Base-by-base conservation (phyloP, 35 echinoderm and acorn worm species). In the Ophiothrix spiculata region DNA sequence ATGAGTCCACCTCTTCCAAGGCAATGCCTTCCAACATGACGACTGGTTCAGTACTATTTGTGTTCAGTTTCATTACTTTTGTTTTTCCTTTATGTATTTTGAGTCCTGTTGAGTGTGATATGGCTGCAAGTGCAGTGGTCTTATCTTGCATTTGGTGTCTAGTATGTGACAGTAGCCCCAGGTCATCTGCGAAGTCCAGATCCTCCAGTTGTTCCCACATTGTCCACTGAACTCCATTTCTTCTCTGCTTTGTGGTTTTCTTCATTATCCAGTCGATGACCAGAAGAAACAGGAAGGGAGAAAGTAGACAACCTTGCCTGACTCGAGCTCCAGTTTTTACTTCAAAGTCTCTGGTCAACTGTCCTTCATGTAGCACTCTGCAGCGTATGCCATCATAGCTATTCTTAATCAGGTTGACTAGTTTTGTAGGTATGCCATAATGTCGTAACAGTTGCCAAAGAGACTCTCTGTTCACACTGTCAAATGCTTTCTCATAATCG, bases 301-400 rank as follows among this genome's bases (percentile, higher is more conserved):
- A 28, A 31, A 82, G 37, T 46, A 82, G 80, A 56, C 80, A 82
- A n/a, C 80, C 80, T 56, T 82, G 80, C 34, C 39, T 82, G 80
- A 82, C 80, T 28, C 80, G n/a, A n/a, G n/a, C n/a, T n/a, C 80
- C 8, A 41, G 1, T 82, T 82, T 40, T 40, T 45, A 82, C 80
- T 82, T 42, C 36, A 82, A 82, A n/a, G 14, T 82, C 16, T 19
- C 42, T 56, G 42, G 80, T 46, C 23, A 82, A 56, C 40, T 82
- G 38, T 46, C 80, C 38, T 46, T 82, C 42, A 56, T 82, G 80
- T 29, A 82, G 15, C 31, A 82, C 33, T 46, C 42, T 40, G 40
- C 39, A 17, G 40, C 31, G 15, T 17, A 40, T 28, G 29, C 36
- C 38, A 80, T 80, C 36, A n/a, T 80, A 37, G 21, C 45, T 23